Conservation (phyloP, 53 echinoderm and acorn worm genomes). For the Holothuria scabra region DNA sequence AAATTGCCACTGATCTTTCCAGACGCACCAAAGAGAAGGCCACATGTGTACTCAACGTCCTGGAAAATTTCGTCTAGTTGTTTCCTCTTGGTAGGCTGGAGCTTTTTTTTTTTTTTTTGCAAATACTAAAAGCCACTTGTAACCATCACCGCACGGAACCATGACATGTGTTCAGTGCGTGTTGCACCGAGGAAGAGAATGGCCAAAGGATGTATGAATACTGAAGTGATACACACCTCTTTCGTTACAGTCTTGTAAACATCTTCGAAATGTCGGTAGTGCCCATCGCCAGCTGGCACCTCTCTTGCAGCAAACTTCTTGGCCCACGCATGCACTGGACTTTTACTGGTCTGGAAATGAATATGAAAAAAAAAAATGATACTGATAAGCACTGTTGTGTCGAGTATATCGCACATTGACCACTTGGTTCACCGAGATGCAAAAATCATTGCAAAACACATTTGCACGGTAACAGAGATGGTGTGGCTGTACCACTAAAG, state of each 20-base stretch:
- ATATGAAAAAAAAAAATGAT: too few species aligned
- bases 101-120: conserved; percentile 34
- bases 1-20: background rate
- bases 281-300: conserved; percentile 35
- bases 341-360: background rate
- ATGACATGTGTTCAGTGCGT: background rate
- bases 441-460: too few species aligned
- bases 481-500: too few species aligned
- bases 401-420: too few species aligned
- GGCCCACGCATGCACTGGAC: too few species aligned
- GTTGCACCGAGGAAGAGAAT: background rate
- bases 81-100: background rate
- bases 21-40: conserved; percentile 29
- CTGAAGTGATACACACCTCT: background rate
- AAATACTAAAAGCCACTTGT: conserved; percentile 29
- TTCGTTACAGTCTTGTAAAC: background rate
- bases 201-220: too few species aligned
- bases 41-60: conserved; percentile 29
- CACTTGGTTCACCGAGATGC: too few species aligned
- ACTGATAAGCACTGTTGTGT: too few species aligned
- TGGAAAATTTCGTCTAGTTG: background rate
- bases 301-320: background rate
- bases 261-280: conserved; percentile 8
- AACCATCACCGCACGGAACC: conserved; percentile 4
- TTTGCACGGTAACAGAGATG: background rate